These are phyloP conservation scores for Pyrgilauda ruficollis DNA, from an alignment of 2,113 vertebrate genomes.

Conservation along the genomic window DNA sequence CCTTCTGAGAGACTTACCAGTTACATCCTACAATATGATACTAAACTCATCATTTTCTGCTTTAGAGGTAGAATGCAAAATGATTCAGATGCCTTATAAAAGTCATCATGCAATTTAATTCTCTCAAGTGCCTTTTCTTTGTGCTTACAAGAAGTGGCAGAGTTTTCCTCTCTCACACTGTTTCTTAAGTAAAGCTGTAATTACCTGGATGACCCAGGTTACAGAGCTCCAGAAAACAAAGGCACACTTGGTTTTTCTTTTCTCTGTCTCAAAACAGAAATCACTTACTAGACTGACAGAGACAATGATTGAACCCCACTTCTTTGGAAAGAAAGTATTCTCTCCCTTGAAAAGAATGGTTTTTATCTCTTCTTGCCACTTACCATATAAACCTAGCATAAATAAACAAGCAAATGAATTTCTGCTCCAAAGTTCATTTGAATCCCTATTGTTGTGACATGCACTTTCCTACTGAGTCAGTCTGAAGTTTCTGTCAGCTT, in stretches of 20 bases:
- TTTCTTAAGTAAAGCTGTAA: conserved; percentile 54
- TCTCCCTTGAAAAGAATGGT: background rate
- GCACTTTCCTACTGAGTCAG: background rate
- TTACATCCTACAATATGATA: conserved; percentile 66
- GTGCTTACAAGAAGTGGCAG: conserved; percentile 55
- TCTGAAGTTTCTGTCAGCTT: conserved; percentile 3
- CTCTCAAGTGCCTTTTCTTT: conserved; percentile 73
- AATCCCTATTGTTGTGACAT: background rate
- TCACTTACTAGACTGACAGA: background rate
- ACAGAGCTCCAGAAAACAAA: conserved; percentile 54
- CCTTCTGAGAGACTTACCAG: conserved; percentile 64
- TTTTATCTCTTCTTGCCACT: conserved; percentile 16
- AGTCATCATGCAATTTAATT: conserved; percentile 74
- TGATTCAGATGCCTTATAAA: conserved; percentile 72
- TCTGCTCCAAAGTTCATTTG: conserved; percentile 15
- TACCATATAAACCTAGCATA: background rate
- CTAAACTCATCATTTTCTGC: conserved; percentile 78
- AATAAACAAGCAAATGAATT: background rate
- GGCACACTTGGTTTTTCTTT: conserved; percentile 10
- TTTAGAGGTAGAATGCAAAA: conserved; percentile 73
- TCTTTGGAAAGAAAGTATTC: background rate
- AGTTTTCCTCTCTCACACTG: background rate
- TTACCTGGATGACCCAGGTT: conserved; percentile 54
- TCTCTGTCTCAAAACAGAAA: conserved; percentile 21
- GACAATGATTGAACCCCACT: background rate